Conservation (phyloP, 1,140 invertebrate genomes). For the Drosophila rhopaloa region DNA sequence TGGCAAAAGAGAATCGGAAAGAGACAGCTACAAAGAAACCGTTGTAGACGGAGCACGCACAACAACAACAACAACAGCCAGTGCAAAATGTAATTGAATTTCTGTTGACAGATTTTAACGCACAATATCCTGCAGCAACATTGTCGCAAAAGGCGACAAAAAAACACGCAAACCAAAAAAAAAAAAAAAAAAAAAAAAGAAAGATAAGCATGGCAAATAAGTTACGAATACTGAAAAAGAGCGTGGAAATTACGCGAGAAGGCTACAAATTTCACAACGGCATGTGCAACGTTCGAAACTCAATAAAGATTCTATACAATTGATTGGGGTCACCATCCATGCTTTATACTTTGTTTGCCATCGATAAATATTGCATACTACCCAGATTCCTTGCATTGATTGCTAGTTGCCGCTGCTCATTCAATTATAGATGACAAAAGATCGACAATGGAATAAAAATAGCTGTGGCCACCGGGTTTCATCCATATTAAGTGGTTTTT, state of each 20-base stretch:
- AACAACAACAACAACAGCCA: constrained; percentile 8
- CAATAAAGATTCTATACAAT: constrained; percentile 7
- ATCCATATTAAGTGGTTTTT: constrained; percentile 19
- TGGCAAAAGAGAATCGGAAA: background rate
- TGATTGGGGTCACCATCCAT: background rate
- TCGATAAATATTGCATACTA: constrained; percentile 18
- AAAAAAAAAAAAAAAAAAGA: background rate
- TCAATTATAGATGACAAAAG: constrained; percentile 32
- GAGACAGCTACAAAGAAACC: background rate
- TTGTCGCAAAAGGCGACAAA: constrained; percentile 47
- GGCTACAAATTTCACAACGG: background rate
- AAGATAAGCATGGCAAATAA: background rate
- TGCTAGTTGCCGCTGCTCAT: constrained; percentile 4
- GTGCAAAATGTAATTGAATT: constrained; percentile 76
- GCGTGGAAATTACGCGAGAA: constrained; percentile 13
- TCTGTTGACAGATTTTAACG: constrained; percentile 82
- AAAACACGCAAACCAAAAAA: constrained; percentile 15
- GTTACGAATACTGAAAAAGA: constrained; percentile 5
- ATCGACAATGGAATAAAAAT: constrained; percentile 9
- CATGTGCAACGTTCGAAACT: constrained; percentile 12
- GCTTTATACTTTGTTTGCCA: background rate
- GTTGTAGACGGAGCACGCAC: constrained; percentile 20
- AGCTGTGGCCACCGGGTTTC: background rate
- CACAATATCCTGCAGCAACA: constrained; percentile 77
- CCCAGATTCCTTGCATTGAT: constrained; percentile 6